Conservation (phyloP, 2,797 vertebrate species). For the Staurois parvus region DNA sequence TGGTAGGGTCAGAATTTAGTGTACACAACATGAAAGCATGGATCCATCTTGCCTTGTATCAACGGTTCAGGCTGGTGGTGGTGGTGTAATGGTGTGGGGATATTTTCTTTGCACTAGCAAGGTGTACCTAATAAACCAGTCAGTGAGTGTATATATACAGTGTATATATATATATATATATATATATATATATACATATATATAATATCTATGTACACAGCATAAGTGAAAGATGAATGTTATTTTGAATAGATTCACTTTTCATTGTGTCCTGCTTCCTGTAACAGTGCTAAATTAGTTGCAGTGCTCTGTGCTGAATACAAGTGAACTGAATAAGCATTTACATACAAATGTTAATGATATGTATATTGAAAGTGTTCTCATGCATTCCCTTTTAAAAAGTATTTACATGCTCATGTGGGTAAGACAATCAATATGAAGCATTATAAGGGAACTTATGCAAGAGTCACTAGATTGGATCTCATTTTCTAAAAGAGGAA, state of each 20-base stretch:
- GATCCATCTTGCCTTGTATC: too few species aligned
- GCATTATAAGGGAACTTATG: slow-evolving; percentile 5
- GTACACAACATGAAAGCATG: too few species aligned
- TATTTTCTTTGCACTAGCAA: too few species aligned
- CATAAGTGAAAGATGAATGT: too few species aligned
- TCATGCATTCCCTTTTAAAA: slow-evolving; percentile 48
- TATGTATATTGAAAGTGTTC: slow-evolving; percentile 45
- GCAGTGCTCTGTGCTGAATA: slow-evolving; percentile 27
- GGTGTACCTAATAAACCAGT: too few species aligned
- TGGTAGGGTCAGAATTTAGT: too few species aligned
- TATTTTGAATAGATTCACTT: background rate
- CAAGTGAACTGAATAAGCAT: slow-evolving; percentile 29
- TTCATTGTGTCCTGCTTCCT: background rate
- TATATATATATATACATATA: too few species aligned
- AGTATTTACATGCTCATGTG: slow-evolving; percentile 43
- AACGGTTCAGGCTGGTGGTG: too few species aligned
- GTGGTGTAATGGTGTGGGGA: too few species aligned
- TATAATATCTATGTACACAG: too few species aligned
- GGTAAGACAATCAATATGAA: slow-evolving; percentile 38
- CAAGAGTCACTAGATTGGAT: slow-evolving; percentile 35
- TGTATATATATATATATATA: too few species aligned
- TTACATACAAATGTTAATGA: slow-evolving; percentile 52
- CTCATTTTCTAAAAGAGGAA: slow-evolving; percentile 56
- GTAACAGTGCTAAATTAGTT: slow-evolving; percentile 7
- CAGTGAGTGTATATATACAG: too few species aligned